Evolutionary conservation across 2,113 vertebrate species (phyloP).

Genomic region (Petaurus breviceps): DNA sequence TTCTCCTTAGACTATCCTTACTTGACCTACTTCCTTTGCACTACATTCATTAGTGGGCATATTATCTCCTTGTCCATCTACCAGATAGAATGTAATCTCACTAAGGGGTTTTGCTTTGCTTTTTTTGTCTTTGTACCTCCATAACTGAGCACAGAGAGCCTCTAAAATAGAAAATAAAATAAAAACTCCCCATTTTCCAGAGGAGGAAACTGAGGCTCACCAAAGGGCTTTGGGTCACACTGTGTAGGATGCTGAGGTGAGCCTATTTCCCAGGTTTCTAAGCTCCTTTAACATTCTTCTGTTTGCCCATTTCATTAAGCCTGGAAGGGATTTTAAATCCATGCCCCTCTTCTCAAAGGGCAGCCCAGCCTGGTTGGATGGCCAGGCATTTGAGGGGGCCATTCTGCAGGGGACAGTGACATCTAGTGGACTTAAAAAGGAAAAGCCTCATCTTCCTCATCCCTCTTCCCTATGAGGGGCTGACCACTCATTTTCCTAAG

Average conservation of each 20-base stretch:
- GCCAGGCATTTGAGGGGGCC: accelerated
- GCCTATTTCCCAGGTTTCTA: neutral
- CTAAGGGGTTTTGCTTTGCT: neutral
- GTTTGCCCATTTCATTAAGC: neutral
- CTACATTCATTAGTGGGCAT: neutral
- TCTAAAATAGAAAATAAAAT: neutral
- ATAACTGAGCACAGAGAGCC: neutral
- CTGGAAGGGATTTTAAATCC: neutral
- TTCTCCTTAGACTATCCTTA: neutral
- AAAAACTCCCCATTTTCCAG: neutral
- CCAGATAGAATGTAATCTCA: neutral
- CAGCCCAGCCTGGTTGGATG: neutral
- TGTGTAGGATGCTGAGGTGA: neutral
- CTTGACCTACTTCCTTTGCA: neutral
- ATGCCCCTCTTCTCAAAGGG: neutral
- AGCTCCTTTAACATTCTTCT: neutral
- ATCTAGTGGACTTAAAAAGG: slow-evolving; percentile 28
- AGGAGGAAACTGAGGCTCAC: neutral
- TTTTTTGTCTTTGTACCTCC: neutral
- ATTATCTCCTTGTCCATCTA: neutral
- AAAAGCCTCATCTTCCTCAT: neutral
- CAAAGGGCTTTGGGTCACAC: neutral
- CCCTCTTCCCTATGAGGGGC: neutral
- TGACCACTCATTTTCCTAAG: neutral
- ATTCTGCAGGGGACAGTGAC: slow-evolving; percentile 24